Base-by-base conservation (phyloP, 2,888 invertebrate species). In the Heliconius hortense region DNA sequence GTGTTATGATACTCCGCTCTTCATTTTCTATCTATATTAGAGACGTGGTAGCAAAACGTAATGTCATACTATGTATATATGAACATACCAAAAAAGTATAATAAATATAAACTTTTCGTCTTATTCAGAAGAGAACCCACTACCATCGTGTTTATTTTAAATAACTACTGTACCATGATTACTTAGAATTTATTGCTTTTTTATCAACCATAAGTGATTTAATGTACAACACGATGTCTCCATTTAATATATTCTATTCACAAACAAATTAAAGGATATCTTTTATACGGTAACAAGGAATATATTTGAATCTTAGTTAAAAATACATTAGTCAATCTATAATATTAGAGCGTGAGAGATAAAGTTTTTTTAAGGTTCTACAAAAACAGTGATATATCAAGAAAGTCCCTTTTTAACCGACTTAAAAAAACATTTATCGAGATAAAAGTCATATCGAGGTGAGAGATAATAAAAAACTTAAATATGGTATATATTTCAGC, bases 271-370 rank as follows among this genome's bases (percentile, higher is more conserved):
- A 72, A 73, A 73, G 56, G 66, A 77, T 76, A 67, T 75, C 72
- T 76, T 35, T 64, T 73, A 77, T 77, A 75, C 75, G 77, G 74
- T 80, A 82, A 81, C 80, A 82, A 83, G 81, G 77, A 71, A 76
- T 77, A 82, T 87, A 59, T 53, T 60, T 56, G 18, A 43, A 24
- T 43, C 4, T 71, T 87, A 81, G 85, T 90, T 88, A 88, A 87
- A 89, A 88, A 85, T 80, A 82, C 90, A 90, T 90, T 89, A 89
- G 86, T 89, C 86, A 86, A 83, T 83, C 82, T 77, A 59, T 79
- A 79, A 78, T 80, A 78, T 79, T 78, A 77, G 73, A 79, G 78
- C 80, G 56, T 15, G 71, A 81, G 75, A 88, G 89, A 91, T 91
- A 89, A 87, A 82, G 84, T 81, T 87, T 21, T 18, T 48, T 5